Evolutionary conservation across 2,113 vertebrate genomes (phyloP), one percentile per base, ranked within the genome.

Genomic region (Prunella fulvescens): DNA sequence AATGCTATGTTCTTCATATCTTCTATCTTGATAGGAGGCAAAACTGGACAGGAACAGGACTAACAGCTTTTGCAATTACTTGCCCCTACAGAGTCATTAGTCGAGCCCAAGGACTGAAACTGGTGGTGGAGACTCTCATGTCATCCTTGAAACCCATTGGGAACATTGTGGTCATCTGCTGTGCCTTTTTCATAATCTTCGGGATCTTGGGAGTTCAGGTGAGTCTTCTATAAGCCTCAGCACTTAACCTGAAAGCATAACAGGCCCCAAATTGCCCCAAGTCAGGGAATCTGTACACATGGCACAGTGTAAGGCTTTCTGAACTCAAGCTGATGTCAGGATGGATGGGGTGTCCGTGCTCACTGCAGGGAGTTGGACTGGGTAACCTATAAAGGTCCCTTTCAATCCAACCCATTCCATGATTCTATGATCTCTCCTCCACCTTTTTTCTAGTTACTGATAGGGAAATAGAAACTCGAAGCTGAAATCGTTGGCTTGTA

Each of bases 101-200:
- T 97, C 98, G 99, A 97, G 99, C 99, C 14, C 99, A 99, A 26
- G 99, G 99, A 39, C 98, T 99, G 96, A 99, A 99, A 97, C 98
- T 99, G 95, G 99, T 99, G 85, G 99, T 99, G 42, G 99, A 99
- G 97, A 99, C 99, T 3, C 97, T 99, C 84, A 99, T 99, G 99
- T 99, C 99, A 5, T 99, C 99, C 2, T 98, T 99, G 91, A 99
- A 99, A 95, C 99, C 99, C 88, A 99, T 99, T 19, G 99, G 99
- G 81, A 99, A 99, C 97, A 99, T 99, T 1, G 99, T 99, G 97
- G 99, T 99, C 97, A 99, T 99, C 97, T 99, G 99, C 97, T 99
- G 99, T 92, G 99, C 99, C 89, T 99, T 99, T 97, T 99, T 99
- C 98, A 99, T 99, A 95, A 99, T 99, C 97, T 99, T 99, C 62